Conservation (phyloP, 2,888 invertebrate species). For the Pelosia muscerda region DNA sequence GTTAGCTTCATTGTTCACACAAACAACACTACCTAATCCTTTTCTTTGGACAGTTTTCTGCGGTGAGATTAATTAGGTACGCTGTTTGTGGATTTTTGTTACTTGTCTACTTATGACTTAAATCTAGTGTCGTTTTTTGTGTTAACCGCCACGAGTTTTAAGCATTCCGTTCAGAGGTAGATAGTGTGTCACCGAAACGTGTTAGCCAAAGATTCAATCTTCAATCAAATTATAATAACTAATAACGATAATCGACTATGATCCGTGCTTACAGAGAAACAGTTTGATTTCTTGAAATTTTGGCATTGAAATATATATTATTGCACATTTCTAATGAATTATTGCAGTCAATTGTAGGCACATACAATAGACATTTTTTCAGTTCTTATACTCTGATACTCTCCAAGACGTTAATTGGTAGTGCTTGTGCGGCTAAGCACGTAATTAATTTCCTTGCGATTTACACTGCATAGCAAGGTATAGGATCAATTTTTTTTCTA, state of each 20-base stretch:
- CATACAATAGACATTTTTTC: no score
- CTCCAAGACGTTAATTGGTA: no score
- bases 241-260: no score
- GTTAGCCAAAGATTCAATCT: neutral
- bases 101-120: neutral
- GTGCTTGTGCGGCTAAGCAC: no score
- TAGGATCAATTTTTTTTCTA: no score
- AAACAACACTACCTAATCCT: neutral
- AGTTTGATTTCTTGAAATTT: neutral
- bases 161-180: neutral
- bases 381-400: no score
- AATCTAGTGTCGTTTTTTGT: neutral
- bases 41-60: constrained; percentile 1
- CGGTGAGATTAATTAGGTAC: neutral
- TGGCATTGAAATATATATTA: neutral
- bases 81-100: constrained; percentile 1
- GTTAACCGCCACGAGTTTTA: neutral
- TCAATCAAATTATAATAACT: neutral
- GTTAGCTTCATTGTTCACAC: neutral
- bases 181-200: neutral
- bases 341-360: no score
- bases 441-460: no score
- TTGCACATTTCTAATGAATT: no score
- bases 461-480: no score
- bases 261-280: no score